Evolutionary conservation across 2,113 vertebrate species (phyloP), one percentile per base, ranked within the genome.

Genomic region (Sigmodon hispidus): DNA sequence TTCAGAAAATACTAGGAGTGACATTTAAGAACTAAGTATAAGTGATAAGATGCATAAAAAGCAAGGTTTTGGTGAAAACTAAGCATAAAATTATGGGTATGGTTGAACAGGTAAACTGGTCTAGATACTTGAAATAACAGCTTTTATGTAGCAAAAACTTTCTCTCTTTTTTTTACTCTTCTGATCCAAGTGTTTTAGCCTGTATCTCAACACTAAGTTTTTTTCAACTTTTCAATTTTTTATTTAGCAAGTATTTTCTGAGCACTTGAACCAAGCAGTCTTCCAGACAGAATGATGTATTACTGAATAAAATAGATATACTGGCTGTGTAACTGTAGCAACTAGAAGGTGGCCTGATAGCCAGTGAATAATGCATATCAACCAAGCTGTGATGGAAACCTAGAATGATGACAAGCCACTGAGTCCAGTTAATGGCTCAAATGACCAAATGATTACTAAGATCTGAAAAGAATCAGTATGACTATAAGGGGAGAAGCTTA

Each of bases 1-100:
- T 93, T 93, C 15, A 52, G 52, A 59, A 17, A 85, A 22, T 52
- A 40, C 75, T 88, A 75, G 34, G n/a, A 26, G 3, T 94, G 40
- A 57, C 57, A 76, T 1, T 89, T 83, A 95, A 67, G 67, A 81
- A 57, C 22, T 89, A 72, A 57, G 13, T 93, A 5, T 43, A 89
- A 13, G 31, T 87, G 40, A 16, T 59, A 88, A 89, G 34, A 48
- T 52, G 17, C 15, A 77, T 24, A 15, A 61, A 73, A 81, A 77
- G 7, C 34, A n/a, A 40, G 7, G 9, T n/a, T 89, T 93, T 67
- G 75, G 59, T 70, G 17, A 81, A 57, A 36, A 81, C 29, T 63
- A 70, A 90, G 22, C 52, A 36, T 75, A 65, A 90, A 89, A 88
- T 52, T 81, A 86, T n/a, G n/a, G n/a, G n/a, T n/a, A n/a, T n/a